Evolutionary conservation across 1,140 invertebrate species (phyloP), one percentile per base, ranked within the genome.

Genomic region (Oryctes rhinoceros): DNA sequence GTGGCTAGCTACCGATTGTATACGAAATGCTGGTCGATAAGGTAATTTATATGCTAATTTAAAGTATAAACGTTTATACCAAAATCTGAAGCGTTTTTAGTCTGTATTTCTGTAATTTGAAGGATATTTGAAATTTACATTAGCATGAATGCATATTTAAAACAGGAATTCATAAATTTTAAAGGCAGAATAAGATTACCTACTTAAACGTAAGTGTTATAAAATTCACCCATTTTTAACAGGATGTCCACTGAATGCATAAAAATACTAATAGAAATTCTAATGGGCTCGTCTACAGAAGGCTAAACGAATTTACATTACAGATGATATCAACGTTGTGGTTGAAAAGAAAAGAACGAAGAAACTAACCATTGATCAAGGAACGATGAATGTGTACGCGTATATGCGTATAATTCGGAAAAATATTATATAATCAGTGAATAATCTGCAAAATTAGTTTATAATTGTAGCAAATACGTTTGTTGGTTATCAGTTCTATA

Each of bases 231-330:
- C 62, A 67, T 67, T 67, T 67, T 67, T 24, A 67, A 67, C 62
- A 67, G 62, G 62, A 67, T 67, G 62, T 67, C 4, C 18, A 67
- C 18, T 67, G 62, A 67, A 67, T 67, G 62, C 62, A 67, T 67
- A 67, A 67, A 35, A 35, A 67, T 67, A 67, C 62, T 67, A 67
- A 67, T 67, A 67, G 62, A 67, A 67, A 67, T 67, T 67, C 62
- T 67, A 67, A 67, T 67, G 62, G 5, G 62, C 3, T 67, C 62
- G 18, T 9, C 15, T 11, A 53, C 6, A 67, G 62, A 67, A 67
- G 30, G 18, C 62, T 67, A n/a, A 6, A 67, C n/a, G 62, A 67
- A 67, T 67, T 67, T 67, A 24, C 9, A 67, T 67, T 67, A 67
- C 62, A 67, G 59, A 62, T 62, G 62, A 20, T 67, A 67, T 20